Base-by-base conservation (phyloP, 1,140 invertebrate genomes). In the Diorhabda sublineata region DNA sequence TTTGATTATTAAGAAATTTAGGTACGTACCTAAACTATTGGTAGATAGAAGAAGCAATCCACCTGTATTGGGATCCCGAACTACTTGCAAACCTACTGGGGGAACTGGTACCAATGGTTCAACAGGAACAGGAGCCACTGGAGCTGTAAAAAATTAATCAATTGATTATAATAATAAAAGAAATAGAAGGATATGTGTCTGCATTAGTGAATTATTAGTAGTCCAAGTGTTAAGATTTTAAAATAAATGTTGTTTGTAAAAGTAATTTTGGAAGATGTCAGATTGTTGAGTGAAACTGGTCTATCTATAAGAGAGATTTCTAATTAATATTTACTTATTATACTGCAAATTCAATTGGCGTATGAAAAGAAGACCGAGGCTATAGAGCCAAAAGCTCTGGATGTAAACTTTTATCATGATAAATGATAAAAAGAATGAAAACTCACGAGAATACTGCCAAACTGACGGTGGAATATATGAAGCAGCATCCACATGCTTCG, bases 21-120 rank as follows among this genome's bases (percentile, higher is more conserved):
- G 6, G 6, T 52, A 80, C 80, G 82, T 83, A 88, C 87, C 87
- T 81, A 87, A 80, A 80, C 84, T 83, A 72, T 81, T 73, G 73
- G 89, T 85, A 58, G 92, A 92, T 69, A 94, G 85, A 58, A 95
- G 85, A 58, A 94, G 85, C 52, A 94, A 84, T 69, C 93, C 90
- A 52, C 92, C 92, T 26, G 89, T 91, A 9, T 90, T 85, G 42
- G 92, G 90, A 82, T 95, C 93, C 61, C 93, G 85, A 58, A 92
- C 90, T 73, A 95, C 84, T 81, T 94, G 92, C 82, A 91, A 90
- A 65, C 90, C 90, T 67, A 89, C 85, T 59, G 87, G 85, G 68
- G 87, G 85, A 80, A 88, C 83, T 64, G 88, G 86, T 85, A 85
- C 87, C 83, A 89, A 87, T 75, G 88, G 87, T 79, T 89, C 88